Evolutionary conservation across 2,797 vertebrate genomes (phyloP), one percentile per base, ranked within the genome.

Genomic region (Eupleurogrammus muticus): DNA sequence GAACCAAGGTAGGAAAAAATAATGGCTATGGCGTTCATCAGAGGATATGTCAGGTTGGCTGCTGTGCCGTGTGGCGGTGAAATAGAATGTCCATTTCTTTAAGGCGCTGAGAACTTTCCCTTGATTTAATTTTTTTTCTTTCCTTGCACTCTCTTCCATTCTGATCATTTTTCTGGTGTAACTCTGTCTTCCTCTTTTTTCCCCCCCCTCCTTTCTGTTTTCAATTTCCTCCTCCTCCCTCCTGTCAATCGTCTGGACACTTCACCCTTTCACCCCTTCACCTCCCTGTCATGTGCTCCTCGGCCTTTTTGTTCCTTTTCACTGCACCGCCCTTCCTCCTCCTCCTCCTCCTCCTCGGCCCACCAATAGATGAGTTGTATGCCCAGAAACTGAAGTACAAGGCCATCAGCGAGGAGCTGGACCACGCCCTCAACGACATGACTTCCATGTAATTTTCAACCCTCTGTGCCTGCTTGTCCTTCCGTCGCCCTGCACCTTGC

Each of bases 321-420:
- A 35, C 77, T 9, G 0, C 78, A 66, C 70, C 38, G 35, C 64
- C 49, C 16, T 17, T 69, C 79, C 9, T 70, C 34, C 89, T 81
- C 85, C 42, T 5, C 65, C 42, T 24, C 58, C 38, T 75, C 59
- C 5, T 47, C 34, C 59, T 77, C 87, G 74, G 79, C 85, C 88
- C 80, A 71, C 85, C 92, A 61, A 80, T 95, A 99, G 98, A 99
- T 92, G 98, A 99, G 95, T 94, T 99, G 85, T 99, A 99, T 82
- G 94, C 97, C 93, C 97, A 99, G 97, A 99, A 99, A 96, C 96
- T 99, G 95, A 99, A 99, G 96, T 99, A 99, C 96, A 99, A 99
- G 93, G 97, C 97, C 93, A 98, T 99, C 97, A 99, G 98, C 93
- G 98, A 99, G 95, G 97, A 99, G 96, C 96, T 99, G 96, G 98